Conservation (phyloP, 2,888 invertebrate genomes). For the Drosophila dives region DNA sequence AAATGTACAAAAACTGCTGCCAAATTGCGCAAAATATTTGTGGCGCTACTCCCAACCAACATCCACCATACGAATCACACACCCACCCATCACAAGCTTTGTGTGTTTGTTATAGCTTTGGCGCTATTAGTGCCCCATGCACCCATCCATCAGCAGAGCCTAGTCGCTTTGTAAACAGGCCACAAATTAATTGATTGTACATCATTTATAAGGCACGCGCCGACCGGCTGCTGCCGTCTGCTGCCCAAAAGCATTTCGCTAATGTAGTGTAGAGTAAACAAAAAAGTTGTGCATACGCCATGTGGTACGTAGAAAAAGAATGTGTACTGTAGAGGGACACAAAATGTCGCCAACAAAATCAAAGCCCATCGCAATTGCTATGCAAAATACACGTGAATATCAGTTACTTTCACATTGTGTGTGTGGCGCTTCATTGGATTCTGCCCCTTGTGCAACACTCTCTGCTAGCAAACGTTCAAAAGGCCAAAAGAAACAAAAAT, state of each 20-base stretch:
- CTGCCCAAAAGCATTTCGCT: constrained; percentile 25
- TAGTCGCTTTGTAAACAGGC: constrained; percentile 69
- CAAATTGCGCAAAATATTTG: constrained; percentile 65
- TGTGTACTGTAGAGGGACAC: constrained; percentile 1
- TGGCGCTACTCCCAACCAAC: constrained; percentile 1
- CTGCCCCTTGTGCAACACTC: not conserved
- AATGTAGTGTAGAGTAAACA: constrained; percentile 68
- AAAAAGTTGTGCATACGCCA: constrained; percentile 53
- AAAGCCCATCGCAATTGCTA: constrained; percentile 67
- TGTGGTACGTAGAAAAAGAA: constrained; percentile 7
- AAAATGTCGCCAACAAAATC: constrained; percentile 7
- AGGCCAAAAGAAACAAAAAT: constrained; percentile 51
- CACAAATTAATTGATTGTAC: constrained; percentile 76
- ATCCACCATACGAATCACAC: not conserved
- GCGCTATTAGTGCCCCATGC: constrained; percentile 14
- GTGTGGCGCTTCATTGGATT: constrained; percentile 62
- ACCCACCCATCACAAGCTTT: constrained; percentile 6
- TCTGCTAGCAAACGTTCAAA: constrained; percentile 30
- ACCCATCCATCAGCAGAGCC: constrained; percentile 1
- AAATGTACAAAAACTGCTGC: constrained; percentile 67
- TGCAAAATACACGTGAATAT: constrained; percentile 77
- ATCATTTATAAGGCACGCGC: constrained; percentile 77
- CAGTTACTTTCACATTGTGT: constrained; percentile 68
- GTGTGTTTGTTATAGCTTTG: constrained; percentile 48
- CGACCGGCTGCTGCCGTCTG: constrained; percentile 4